Conservation (phyloP, 2,888 invertebrate genomes). For the Dioctria linearis region DNA sequence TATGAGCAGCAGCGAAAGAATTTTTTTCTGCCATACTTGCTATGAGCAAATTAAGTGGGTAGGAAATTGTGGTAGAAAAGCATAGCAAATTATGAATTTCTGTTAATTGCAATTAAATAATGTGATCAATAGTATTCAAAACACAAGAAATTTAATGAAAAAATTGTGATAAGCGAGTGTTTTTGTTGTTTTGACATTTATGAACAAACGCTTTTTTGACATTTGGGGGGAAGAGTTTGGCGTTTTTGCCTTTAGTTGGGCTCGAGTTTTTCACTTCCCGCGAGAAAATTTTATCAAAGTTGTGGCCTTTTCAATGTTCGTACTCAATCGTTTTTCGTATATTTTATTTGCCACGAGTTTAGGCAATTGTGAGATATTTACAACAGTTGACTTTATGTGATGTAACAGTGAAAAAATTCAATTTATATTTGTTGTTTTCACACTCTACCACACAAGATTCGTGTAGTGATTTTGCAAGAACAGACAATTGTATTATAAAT, state of each 20-base stretch:
- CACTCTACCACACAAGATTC: background rate
- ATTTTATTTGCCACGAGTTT: slow-evolving; percentile 46
- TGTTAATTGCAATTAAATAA: slow-evolving; percentile 2
- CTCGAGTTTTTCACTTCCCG: slow-evolving; percentile 26
- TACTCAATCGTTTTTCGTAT: slow-evolving; percentile 23
- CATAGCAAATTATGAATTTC: background rate
- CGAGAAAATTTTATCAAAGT: slow-evolving; percentile 48
- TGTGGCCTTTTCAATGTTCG: slow-evolving; percentile 43
- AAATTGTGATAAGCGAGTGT: slow-evolving; percentile 42
- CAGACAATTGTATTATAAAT: slow-evolving; percentile 9
- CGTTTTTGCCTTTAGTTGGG: slow-evolving; percentile 43
- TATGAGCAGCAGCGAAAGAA: slow-evolving; percentile 45
- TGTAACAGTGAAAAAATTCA: slow-evolving; percentile 41
- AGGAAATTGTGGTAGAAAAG: background rate
- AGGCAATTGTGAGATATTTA: slow-evolving; percentile 5
- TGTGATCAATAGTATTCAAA: background rate
- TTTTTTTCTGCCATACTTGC: slow-evolving; percentile 32
- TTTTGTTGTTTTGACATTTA: slow-evolving; percentile 44
- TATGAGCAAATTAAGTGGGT: slow-evolving; percentile 40
- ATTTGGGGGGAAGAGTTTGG: slow-evolving; percentile 35
- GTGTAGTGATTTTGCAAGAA: background rate
- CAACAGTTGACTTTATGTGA: slow-evolving; percentile 32
- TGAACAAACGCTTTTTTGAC: slow-evolving; percentile 40
- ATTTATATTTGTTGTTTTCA: slow-evolving; percentile 36
- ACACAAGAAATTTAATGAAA: background rate